Conservation (phyloP, 2,888 invertebrate species). For the Mythimna vitellina region DNA sequence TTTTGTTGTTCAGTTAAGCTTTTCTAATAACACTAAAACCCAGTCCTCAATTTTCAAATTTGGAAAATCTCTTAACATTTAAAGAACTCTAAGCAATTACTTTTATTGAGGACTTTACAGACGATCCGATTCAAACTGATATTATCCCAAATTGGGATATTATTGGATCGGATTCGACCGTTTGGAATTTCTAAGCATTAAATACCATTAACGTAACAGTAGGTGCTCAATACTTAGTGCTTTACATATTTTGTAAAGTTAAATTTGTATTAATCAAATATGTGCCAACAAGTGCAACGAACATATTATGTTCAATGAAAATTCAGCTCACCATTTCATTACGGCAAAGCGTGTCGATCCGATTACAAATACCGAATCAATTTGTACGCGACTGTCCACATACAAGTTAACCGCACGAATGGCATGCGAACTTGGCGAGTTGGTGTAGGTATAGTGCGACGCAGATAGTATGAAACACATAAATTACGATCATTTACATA, state of each 20-base stretch:
- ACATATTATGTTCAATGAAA: slow-evolving; percentile 32
- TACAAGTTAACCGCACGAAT: slow-evolving; percentile 42
- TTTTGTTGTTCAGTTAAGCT: background rate
- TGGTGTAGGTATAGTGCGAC: slow-evolving; percentile 31
- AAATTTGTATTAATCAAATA: slow-evolving; percentile 1
- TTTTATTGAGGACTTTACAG: slow-evolving; percentile 4
- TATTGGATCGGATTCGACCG: background rate
- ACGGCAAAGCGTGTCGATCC: slow-evolving; percentile 1
- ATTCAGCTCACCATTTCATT: slow-evolving; percentile 50
- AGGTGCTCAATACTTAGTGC: background rate
- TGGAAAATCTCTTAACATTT: background rate
- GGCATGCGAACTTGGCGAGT: slow-evolving; percentile 27
- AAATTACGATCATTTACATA: slow-evolving; percentile 53
- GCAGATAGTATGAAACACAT: slow-evolving; percentile 47
- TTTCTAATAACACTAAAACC: background rate
- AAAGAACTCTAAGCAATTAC: background rate
- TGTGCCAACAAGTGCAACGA: slow-evolving; percentile 8
- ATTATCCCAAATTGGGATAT: slow-evolving; percentile 18
- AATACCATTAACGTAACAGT: background rate
- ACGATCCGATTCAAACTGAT: background rate
- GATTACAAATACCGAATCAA: slow-evolving; percentile 19
- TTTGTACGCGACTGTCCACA: slow-evolving; percentile 41
- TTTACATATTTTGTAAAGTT: background rate
- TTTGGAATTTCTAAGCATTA: background rate
- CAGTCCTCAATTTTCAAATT: background rate